These are phyloP conservation scores for Drosophila orena DNA, from an alignment of 1,140 invertebrate species.

Conservation along the genomic window DNA sequence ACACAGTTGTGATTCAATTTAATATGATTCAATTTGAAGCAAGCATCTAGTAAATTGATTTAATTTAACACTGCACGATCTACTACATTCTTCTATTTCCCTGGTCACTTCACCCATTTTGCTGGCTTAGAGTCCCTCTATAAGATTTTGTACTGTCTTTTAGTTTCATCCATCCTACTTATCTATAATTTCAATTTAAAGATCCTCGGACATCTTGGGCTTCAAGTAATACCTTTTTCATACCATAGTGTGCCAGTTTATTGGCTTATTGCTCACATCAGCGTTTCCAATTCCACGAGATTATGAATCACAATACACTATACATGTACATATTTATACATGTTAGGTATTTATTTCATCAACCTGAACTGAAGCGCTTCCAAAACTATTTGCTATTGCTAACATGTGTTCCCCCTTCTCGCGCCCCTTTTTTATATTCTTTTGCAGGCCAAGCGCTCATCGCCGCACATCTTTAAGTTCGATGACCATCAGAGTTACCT, in stretches of 20 bases:
- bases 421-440: neutral
- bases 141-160: neutral
- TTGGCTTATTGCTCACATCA: neutral
- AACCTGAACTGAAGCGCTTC: neutral
- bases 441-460: constrained; percentile 78
- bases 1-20: neutral
- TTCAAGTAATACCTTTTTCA: neutral
- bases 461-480: constrained; percentile 86
- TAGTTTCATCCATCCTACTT: neutral
- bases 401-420: neutral
- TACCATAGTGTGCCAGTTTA: no score
- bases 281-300: neutral
- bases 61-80: neutral
- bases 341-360: neutral
- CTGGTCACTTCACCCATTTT: no score
- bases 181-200: neutral
- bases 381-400: neutral
- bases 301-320: neutral
- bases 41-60: no score
- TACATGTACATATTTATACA: no score
- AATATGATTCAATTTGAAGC: neutral
- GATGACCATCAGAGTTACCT: constrained; percentile 86
- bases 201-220: neutral
- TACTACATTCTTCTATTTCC: neutral
- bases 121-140: no score